Percentiles rank a stretch among this genome's conserved stretches.
Evolutionary conservation across 2,888 invertebrate genomes (phyloP).

Genomic region (Apamea crenata): DNA sequence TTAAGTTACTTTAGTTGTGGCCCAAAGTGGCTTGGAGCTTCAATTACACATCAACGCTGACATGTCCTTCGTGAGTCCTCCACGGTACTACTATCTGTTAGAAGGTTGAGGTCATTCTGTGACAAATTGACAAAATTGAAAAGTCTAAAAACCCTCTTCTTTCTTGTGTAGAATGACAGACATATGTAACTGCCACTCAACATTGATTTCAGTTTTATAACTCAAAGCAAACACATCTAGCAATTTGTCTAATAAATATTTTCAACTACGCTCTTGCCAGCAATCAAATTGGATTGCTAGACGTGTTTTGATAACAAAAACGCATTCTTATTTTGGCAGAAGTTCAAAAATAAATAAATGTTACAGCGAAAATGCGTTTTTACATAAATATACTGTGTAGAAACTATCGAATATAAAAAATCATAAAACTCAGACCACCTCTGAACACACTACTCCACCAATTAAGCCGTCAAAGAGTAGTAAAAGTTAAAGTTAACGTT

Average conservation of each 20-base stretch:
- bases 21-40: constrained; percentile 49
- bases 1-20: constrained; percentile 46
- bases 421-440: neutral
- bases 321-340: neutral
- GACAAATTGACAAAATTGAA: constrained; percentile 36
- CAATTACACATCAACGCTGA: constrained; percentile 50
- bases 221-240: constrained; percentile 27
- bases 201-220: constrained; percentile 16
- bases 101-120: constrained; percentile 16
- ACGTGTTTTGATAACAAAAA: constrained; percentile 14
- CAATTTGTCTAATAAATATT: constrained; percentile 33
- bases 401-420: neutral
- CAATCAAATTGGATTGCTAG: constrained; percentile 44
- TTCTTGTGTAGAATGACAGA: constrained; percentile 19
- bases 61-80: constrained; percentile 34
- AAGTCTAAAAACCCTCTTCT: constrained; percentile 4
- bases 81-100: constrained; percentile 5
- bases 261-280: constrained; percentile 18
- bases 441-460: neutral
- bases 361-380: neutral
- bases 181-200: constrained; percentile 36
- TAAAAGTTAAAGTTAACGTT: constrained; percentile 28
- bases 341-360: neutral
- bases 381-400: neutral
- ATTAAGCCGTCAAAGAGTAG: constrained; percentile 21